These are phyloP conservation scores for Lithobates sylvaticus DNA, from an alignment of 2,797 vertebrate genomes.

Conservation along the genomic window DNA sequence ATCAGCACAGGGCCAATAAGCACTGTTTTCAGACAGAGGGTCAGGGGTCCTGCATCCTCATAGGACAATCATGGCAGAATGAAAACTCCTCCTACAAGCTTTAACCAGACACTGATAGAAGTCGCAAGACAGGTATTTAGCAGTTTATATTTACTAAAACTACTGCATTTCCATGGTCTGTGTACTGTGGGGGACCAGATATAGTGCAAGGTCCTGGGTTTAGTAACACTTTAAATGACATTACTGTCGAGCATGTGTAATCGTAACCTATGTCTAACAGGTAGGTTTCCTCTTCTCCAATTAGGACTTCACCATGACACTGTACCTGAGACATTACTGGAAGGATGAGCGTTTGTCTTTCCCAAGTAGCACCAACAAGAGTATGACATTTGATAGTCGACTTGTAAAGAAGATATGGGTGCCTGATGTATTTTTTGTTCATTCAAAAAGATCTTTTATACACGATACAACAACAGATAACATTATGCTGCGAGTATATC, in stretches of 20 bases:
- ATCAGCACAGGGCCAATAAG: too few species aligned
- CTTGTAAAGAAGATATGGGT: constrained; percentile 98
- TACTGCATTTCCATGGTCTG: too few species aligned
- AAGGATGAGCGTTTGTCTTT: constrained; percentile 93
- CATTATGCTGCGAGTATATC: constrained; percentile 95
- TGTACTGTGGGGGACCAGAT: too few species aligned
- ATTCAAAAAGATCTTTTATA: constrained; percentile 96
- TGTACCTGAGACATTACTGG: constrained; percentile 97
- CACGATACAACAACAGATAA: constrained; percentile 96
- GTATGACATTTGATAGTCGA: constrained; percentile 95
- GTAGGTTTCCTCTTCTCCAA: background rate
- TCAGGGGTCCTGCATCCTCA: too few species aligned
- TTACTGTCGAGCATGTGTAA: background rate
- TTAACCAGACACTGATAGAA: too few species aligned
- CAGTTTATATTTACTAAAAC: too few species aligned
- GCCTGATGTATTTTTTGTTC: constrained; percentile 97
- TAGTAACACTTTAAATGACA: background rate
- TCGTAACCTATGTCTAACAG: background rate
- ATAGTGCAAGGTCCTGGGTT: too few species aligned
- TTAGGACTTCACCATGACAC: constrained; percentile 97
- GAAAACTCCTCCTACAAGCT: too few species aligned
- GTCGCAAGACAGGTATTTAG: too few species aligned
- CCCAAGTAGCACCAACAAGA: constrained; percentile 91
- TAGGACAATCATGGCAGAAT: too few species aligned
- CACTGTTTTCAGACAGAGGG: too few species aligned